A percentile compares a stretch with the other conserved stretches of the same genome.
Conservation (phyloP, 2,113 vertebrate species). For the Poecilia latipinna region DNA sequence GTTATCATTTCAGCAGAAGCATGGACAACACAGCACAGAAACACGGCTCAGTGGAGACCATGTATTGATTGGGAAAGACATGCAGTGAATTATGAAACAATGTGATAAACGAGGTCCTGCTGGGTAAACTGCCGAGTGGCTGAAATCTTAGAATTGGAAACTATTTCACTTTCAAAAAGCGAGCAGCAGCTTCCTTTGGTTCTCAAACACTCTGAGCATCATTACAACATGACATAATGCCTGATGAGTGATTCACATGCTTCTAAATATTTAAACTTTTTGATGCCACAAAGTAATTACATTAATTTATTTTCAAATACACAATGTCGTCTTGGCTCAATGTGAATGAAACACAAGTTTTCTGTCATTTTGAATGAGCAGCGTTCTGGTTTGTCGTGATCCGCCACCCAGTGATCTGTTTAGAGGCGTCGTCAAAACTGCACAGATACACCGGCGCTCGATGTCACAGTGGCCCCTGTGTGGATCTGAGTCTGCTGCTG, state of each 20-base stretch:
- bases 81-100: background rate
- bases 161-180: background rate
- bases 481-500: constrained; percentile 6
- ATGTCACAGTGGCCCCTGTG: constrained; percentile 17
- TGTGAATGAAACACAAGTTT: background rate
- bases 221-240: background rate
- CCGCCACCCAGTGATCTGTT: background rate
- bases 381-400: background rate
- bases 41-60: background rate
- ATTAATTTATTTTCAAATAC: background rate
- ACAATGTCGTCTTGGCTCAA: background rate
- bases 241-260: background rate
- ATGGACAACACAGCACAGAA: too few species aligned
- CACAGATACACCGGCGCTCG: background rate
- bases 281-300: background rate
- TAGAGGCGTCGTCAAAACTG: background rate
- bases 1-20: background rate
- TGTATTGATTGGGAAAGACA: background rate
- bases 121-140: background rate
- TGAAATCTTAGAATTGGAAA: background rate
- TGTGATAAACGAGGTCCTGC: background rate
- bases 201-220: background rate
- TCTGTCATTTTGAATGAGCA: background rate
- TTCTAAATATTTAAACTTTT: background rate
- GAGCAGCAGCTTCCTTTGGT: background rate